Base-by-base conservation (phyloP, 2,888 invertebrate species). In the Troides helena region DNA sequence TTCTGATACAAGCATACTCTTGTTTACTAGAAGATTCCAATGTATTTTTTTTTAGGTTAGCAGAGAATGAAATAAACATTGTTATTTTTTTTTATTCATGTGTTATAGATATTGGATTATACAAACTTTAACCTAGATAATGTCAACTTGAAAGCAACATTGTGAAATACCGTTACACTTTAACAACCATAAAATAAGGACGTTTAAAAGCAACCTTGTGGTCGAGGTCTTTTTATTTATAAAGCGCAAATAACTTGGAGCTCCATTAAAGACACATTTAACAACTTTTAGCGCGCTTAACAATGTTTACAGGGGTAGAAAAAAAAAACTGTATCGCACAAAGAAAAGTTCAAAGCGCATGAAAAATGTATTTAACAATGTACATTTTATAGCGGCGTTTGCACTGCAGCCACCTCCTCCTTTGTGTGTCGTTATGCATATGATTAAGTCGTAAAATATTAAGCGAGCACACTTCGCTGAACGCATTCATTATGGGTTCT, bases 341-440 rank as follows among this genome's bases (percentile, higher is more conserved):
- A 50, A 66, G 36, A 53, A 60, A 58, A 14, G 58, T 58, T 25
- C 25, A 53, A 60, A 60, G 30, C 18, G 30, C 17, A 56, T 14
- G 21, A 66, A 66, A 66, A 66, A 66, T 53, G 21, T 66, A 53
- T 60, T 59, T 53, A 66, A 59, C 66, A 10, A 30, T 60, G 59
- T 30, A 59, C 43, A 50, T 60, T 56, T 56, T 56, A 8, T 6
- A 65, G 36, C 18, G 12, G 58, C 2, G 25, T 3, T 30, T 59
- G 39, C 18, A 39, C 56, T n/a, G 46, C 14, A 14, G 4, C 46
- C 46, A 46, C 46, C 21, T n/a, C 6, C 56, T 56, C 56, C 56
- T 56, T 56, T 21, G 56, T 56, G 56, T n/a, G 56, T 56, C 56
- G 56, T 56, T 56, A 56, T 56, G 21, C 21, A 56, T 21, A 56